A percentile compares a stretch with the other conserved stretches of the same genome.
Conservation (phyloP, 2,888 invertebrate species). For the Pammene aurita region DNA sequence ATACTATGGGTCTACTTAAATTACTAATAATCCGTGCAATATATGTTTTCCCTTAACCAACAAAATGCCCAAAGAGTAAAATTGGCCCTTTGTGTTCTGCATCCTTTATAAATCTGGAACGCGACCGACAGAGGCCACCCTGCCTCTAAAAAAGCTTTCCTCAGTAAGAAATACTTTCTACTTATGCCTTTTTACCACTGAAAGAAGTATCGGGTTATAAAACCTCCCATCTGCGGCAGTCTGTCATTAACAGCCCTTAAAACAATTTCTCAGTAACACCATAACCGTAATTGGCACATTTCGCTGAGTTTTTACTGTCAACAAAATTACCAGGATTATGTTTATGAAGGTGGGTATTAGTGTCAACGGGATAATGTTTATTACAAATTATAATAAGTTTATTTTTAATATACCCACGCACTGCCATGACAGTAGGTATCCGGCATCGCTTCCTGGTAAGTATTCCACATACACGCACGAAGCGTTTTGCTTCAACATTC, state of each 20-base stretch:
- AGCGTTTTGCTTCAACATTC: too few species aligned
- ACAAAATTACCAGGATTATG: slow-evolving; percentile 27
- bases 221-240: slow-evolving; percentile 21
- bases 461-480: too few species aligned
- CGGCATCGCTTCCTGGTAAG: too few species aligned
- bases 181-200: background rate
- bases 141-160: background rate
- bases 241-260: slow-evolving; percentile 37
- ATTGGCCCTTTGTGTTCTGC: slow-evolving; percentile 24
- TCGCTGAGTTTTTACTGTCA: slow-evolving; percentile 30
- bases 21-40: background rate
- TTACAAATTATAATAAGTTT: too few species aligned
- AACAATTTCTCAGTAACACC: slow-evolving; percentile 33
- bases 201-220: slow-evolving; percentile 16
- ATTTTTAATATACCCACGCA: too few species aligned
- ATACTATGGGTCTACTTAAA: background rate
- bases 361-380: too few species aligned
- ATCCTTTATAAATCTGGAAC: slow-evolving; percentile 30
- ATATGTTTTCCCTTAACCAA: slow-evolving; percentile 2
- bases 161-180: background rate
- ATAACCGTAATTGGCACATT: slow-evolving; percentile 32
- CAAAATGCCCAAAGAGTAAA: slow-evolving; percentile 11
- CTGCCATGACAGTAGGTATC: too few species aligned
- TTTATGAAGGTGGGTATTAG: slow-evolving; percentile 7
- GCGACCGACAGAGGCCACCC: background rate